Evolutionary conservation across 2,888 invertebrate genomes (phyloP).

Genomic region (Empis stercorea): DNA sequence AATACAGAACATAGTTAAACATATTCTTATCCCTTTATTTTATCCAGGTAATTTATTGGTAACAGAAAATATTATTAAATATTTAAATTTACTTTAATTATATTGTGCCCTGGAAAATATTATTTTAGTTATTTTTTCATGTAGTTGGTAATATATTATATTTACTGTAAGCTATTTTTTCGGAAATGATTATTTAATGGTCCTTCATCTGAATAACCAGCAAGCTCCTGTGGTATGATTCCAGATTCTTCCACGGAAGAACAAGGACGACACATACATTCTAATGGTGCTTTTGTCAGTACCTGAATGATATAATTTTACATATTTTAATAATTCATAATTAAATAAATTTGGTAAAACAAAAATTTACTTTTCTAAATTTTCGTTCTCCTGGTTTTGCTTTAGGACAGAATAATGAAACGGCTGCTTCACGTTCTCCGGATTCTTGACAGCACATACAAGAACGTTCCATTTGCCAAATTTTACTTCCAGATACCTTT

Average conservation of each 20-base stretch:
- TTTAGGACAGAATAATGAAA: slow-evolving; percentile 79
- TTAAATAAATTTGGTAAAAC: not conserved
- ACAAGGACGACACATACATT: slow-evolving; percentile 91
- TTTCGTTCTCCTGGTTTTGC: slow-evolving; percentile 75
- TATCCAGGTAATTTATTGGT: no score
- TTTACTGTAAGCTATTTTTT: slow-evolving; percentile 2
- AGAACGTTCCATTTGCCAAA: slow-evolving; percentile 92
- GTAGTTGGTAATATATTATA: no score
- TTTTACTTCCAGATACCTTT: slow-evolving; percentile 86
- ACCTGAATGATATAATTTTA: slow-evolving; percentile 41
- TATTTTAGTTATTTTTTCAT: no score
- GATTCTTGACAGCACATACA: slow-evolving; percentile 94
- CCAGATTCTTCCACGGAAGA: slow-evolving; percentile 78
- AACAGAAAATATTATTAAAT: no score
- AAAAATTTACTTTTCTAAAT: slow-evolving; percentile 61
- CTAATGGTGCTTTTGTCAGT: slow-evolving; percentile 81
- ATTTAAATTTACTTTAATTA: no score
- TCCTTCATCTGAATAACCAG: slow-evolving; percentile 71
- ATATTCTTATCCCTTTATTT: no score
- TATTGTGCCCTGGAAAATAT: no score
- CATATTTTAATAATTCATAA: not conserved
- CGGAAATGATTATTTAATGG: slow-evolving; percentile 68
- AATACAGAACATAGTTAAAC: no score
- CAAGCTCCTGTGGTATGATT: slow-evolving; percentile 80
- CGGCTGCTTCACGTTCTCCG: slow-evolving; percentile 80